Evolutionary conservation across 2,888 invertebrate genomes (phyloP).

Genomic region (Nemotelus pantherinus): DNA sequence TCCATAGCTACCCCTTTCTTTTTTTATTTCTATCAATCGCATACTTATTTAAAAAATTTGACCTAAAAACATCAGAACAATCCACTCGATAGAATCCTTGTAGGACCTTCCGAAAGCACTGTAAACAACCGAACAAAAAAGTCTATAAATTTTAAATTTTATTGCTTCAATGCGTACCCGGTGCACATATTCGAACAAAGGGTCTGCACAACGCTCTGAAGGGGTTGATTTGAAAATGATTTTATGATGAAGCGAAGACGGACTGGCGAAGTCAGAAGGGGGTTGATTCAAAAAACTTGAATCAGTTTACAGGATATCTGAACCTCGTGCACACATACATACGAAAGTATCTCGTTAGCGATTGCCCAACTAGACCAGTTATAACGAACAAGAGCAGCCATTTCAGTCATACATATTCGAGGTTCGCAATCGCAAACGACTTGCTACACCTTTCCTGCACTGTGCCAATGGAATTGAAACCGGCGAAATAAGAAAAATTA

Average conservation of each 20-base stretch:
- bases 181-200: slow-evolving; percentile 5
- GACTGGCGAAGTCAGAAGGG: slow-evolving; percentile 8
- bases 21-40: too few species aligned
- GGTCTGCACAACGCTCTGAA: slow-evolving; percentile 1
- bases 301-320: slow-evolving; percentile 6
- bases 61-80: too few species aligned
- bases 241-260: slow-evolving; percentile 49
- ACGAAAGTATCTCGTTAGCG: slow-evolving; percentile 23
- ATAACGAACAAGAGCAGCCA: background rate
- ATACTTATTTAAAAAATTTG: too few species aligned
- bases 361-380: background rate
- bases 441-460: slow-evolving; percentile 28
- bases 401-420: background rate
- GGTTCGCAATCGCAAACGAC: background rate
- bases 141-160: slow-evolving; percentile 49
- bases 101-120: slow-evolving; percentile 3
- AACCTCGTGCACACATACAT: background rate
- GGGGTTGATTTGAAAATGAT: slow-evolving; percentile 47
- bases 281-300: slow-evolving; percentile 27
- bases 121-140: slow-evolving; percentile 34
- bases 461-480: slow-evolving; percentile 16
- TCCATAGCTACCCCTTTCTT: too few species aligned
- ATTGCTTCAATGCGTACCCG: slow-evolving; percentile 37
- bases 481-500: slow-evolving; percentile 23
- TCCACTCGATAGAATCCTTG: too few species aligned